Conservation (phyloP, 2,797 vertebrate species). For the Pangasius macronema region DNA sequence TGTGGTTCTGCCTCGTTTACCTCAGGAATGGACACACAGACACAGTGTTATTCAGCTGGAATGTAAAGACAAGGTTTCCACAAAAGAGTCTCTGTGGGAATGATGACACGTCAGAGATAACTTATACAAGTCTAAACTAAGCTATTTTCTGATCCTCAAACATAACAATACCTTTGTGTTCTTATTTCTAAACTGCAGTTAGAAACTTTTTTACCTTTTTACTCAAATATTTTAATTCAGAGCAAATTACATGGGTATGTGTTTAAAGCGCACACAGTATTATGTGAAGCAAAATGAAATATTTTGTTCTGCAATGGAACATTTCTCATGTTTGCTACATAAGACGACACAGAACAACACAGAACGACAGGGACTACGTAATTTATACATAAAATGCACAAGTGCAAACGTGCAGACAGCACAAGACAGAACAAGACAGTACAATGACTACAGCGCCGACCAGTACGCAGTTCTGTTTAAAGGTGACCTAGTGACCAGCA, state of each 20-base stretch:
- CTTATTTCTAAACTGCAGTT: background rate
- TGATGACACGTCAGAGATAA: background rate
- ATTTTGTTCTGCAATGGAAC: background rate
- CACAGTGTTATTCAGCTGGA: background rate
- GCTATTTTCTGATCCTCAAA: background rate
- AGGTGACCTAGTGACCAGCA: no score
- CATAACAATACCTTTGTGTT: conserved; percentile 12
- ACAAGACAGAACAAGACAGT: no score
- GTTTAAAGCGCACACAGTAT: background rate
- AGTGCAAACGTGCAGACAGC: no score
- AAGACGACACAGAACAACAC: no score
- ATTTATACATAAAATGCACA: no score
- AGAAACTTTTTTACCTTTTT: background rate
- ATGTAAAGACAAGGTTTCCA: conserved; percentile 8
- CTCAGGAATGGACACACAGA: conserved; percentile 15
- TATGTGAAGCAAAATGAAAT: background rate
- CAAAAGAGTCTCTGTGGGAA: conserved; percentile 17
- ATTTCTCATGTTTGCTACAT: no score
- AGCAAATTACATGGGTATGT: background rate
- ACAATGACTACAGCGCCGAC: no score
- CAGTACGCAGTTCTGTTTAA: no score
- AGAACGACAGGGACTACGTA: no score
- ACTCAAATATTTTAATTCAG: background rate
- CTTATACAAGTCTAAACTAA: background rate
- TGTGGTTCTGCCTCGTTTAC: conserved; percentile 14